These are phyloP conservation scores for Delia radicum DNA, from an alignment of 1,140 invertebrate species.

Conservation along the genomic window DNA sequence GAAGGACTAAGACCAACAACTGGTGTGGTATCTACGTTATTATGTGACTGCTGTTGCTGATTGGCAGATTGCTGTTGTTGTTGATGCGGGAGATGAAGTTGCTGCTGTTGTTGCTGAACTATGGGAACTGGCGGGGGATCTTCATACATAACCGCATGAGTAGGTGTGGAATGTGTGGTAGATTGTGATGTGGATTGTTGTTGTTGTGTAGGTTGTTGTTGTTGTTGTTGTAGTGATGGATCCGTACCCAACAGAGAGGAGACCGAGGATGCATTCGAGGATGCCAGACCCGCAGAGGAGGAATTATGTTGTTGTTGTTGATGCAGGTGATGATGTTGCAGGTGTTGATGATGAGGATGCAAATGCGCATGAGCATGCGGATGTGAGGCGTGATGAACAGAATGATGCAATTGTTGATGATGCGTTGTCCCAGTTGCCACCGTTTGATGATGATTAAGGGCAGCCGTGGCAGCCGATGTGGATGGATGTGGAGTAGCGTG, in stretches of 20 bases:
- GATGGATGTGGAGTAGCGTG: slow-evolving; percentile 38
- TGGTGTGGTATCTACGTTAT: slow-evolving; percentile 43
- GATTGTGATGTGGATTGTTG: slow-evolving; percentile 42
- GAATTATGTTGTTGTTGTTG: slow-evolving; percentile 31
- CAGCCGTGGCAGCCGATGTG: slow-evolving; percentile 28
- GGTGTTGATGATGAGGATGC: slow-evolving; percentile 32
- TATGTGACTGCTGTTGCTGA: slow-evolving; percentile 39
- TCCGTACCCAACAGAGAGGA: slow-evolving; percentile 30
- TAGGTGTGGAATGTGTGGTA: slow-evolving; percentile 55
- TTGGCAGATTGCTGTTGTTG: slow-evolving; percentile 36
- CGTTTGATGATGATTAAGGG: slow-evolving; percentile 25
- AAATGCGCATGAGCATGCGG: slow-evolving; percentile 39
- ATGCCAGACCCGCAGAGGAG: slow-evolving; percentile 32
- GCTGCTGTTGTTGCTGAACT: slow-evolving; percentile 39
- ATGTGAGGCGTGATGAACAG: slow-evolving; percentile 37
- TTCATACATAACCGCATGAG: slow-evolving; percentile 55
- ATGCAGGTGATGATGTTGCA: slow-evolving; percentile 38
- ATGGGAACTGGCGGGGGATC: slow-evolving; percentile 50
- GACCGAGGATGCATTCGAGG: slow-evolving; percentile 30
- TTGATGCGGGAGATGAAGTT: slow-evolving; percentile 35
- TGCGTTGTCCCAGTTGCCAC: slow-evolving; percentile 20
- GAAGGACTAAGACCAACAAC: slow-evolving; percentile 48
- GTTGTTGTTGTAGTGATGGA: slow-evolving; percentile 21
- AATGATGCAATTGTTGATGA: slow-evolving; percentile 29
- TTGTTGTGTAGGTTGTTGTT: slow-evolving; percentile 34